A percentile compares a stretch with the other conserved stretches of the same genome.
Evolutionary conservation across 2,113 vertebrate species (phyloP).

Genomic region (Pangasianodon gigas): DNA sequence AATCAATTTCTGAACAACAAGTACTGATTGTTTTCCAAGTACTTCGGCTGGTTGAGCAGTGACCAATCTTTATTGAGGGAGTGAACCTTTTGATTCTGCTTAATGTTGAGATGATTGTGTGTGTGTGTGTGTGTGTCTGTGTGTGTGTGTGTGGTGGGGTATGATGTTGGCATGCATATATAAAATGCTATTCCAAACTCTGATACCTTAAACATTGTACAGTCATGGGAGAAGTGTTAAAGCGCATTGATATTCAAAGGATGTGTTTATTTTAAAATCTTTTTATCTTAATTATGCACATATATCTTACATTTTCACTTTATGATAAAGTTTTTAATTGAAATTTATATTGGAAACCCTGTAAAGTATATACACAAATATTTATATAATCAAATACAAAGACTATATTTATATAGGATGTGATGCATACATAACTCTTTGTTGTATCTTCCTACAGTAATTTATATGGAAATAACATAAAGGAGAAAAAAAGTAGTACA

Average conservation of each 20-base stretch:
- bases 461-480: background rate
- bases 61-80: constrained; percentile 67
- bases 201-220: constrained; percentile 17
- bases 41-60: constrained; percentile 77
- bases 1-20: constrained; percentile 44
- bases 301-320: background rate
- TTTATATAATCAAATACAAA: constrained; percentile 22
- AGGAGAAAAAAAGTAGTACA: background rate
- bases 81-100: constrained; percentile 43
- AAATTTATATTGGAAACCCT: background rate
- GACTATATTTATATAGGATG: background rate
- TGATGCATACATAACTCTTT: background rate
- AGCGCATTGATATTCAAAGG: background rate
- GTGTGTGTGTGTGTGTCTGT: constrained; percentile 51
- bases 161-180: constrained; percentile 7
- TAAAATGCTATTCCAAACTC: background rate
- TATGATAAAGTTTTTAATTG: background rate
- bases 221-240: background rate
- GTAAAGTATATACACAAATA: constrained; percentile 6
- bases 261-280: background rate
- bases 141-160: constrained; percentile 4
- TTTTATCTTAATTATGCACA: background rate
- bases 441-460: constrained; percentile 4
- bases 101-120: constrained; percentile 40
- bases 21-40: constrained; percentile 68